Evolutionary conservation across 2,888 invertebrate species (phyloP).

Genomic region (Shargacucullia verbasci): DNA sequence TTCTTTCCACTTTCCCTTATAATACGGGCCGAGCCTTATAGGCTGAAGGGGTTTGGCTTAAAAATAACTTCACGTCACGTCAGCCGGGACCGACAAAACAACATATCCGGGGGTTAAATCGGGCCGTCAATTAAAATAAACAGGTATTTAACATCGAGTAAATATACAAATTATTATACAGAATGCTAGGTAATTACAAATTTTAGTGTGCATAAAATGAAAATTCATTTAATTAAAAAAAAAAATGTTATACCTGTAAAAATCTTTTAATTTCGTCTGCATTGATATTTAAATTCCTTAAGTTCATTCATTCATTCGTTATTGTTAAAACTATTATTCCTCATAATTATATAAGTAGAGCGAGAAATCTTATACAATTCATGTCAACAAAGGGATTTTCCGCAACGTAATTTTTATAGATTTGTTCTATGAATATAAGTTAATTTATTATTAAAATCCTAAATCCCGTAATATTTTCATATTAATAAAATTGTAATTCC

Average conservation of each 20-base stretch:
- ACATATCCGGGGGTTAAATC: slow-evolving; percentile 10
- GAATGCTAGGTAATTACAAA: slow-evolving; percentile 32
- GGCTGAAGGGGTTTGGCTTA: too few relatives aligned
- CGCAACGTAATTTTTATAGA: slow-evolving; percentile 1
- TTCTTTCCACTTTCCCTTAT: slow-evolving; percentile 1
- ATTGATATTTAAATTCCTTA: slow-evolving; percentile 46
- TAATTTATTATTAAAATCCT: slow-evolving; percentile 16
- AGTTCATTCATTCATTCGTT: slow-evolving; percentile 38
- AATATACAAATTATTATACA: slow-evolving; percentile 48
- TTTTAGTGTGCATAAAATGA: slow-evolving; percentile 47
- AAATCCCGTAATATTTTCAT: slow-evolving; percentile 33
- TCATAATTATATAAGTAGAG: neutral
- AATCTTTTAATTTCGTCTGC: slow-evolving; percentile 32
- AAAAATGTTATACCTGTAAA: neutral
- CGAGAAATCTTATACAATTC: slow-evolving; percentile 3
- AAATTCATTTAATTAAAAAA: slow-evolving; percentile 17
- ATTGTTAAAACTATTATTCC: slow-evolving; percentile 27
- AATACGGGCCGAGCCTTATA: slow-evolving; percentile 1
- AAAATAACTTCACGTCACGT: slow-evolving; percentile 25
- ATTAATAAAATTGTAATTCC: slow-evolving; percentile 13
- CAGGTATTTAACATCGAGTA: slow-evolving; percentile 9
- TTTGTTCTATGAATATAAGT: slow-evolving; percentile 28
- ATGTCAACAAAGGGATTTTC: neutral
- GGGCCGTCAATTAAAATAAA: slow-evolving; percentile 27
- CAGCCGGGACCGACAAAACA: slow-evolving; percentile 7